These are phyloP conservation scores for Xylocopa sonorina DNA, from an alignment of 1,140 invertebrate genomes.

Conservation along the genomic window DNA sequence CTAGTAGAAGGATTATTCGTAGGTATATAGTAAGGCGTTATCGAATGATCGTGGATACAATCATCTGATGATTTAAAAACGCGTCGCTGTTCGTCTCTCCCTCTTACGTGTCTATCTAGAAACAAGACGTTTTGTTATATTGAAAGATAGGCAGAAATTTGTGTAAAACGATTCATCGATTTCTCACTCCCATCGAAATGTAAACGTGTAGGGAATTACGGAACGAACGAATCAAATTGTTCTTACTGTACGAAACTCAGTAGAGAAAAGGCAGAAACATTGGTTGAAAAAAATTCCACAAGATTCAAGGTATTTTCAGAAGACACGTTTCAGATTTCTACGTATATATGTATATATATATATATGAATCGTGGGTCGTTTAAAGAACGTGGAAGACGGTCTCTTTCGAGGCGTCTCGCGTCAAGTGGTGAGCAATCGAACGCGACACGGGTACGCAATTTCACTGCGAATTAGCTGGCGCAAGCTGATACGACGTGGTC, in stretches of 20 bases:
- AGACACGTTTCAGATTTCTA: background rate
- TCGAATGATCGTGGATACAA: slow-evolving; percentile 42
- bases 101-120: background rate
- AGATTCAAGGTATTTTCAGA: no score
- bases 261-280: background rate
- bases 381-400: background rate
- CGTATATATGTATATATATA: no score
- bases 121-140: background rate
- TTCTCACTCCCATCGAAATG: no score
- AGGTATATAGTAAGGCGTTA: slow-evolving; percentile 38
- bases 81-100: background rate
- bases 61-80: slow-evolving; percentile 43
- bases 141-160: background rate
- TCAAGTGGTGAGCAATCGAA: slow-evolving; percentile 9
- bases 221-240: no score
- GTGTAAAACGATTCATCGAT: no score
- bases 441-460: background rate
- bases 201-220: background rate
- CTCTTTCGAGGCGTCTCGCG: background rate
- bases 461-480: slow-evolving; percentile 15
- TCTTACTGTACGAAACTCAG: no score
- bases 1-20: slow-evolving; percentile 30
- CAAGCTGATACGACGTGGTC: background rate
- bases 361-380: background rate
- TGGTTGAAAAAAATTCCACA: background rate